phyloP scores from a whole-genome alignment of 2,888 invertebrate genomes.

The Cephonodes hylas region DNA sequence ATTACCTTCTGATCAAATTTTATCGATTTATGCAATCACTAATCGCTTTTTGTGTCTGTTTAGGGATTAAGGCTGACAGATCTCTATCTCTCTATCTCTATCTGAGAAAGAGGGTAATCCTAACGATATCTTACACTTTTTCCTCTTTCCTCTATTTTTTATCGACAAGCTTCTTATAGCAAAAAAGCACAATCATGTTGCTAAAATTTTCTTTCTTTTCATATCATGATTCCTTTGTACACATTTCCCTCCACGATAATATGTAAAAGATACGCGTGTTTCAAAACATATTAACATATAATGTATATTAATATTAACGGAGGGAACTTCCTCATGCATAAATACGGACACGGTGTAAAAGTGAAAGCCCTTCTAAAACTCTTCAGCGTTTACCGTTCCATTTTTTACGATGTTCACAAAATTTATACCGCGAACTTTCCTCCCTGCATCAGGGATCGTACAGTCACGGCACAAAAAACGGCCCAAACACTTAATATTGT shows the following conservation, averaged over 20 bases:
- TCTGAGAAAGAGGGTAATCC: too few relatives aligned
- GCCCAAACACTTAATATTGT: not conserved
- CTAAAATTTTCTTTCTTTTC: not conserved
- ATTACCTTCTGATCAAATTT: too few relatives aligned
- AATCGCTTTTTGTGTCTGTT: too few relatives aligned
- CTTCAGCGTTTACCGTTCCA: conserved; percentile 7
- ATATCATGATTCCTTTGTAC: not conserved
- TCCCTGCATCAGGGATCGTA: not conserved
- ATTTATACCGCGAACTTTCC: conserved; percentile 3
- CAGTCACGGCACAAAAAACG: not conserved
- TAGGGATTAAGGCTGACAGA: too few relatives aligned
- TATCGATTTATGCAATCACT: too few relatives aligned
- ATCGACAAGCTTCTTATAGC: not conserved
- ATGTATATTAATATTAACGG: conserved; percentile 6
- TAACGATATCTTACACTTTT: too few relatives aligned
- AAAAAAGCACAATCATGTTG: not conserved
- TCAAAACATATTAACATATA: not conserved
- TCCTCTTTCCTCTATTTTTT: too few relatives aligned
- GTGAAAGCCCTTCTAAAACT: conserved; percentile 5
- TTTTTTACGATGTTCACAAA: conserved; percentile 11
- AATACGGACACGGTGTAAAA: conserved; percentile 5
- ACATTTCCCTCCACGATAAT: too few relatives aligned
- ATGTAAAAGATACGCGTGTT: not conserved
- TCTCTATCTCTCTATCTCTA: too few relatives aligned
- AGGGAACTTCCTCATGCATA: conserved; percentile 4